Conservation (phyloP, 2,113 vertebrate genomes). For the Sylvia atricapilla region DNA sequence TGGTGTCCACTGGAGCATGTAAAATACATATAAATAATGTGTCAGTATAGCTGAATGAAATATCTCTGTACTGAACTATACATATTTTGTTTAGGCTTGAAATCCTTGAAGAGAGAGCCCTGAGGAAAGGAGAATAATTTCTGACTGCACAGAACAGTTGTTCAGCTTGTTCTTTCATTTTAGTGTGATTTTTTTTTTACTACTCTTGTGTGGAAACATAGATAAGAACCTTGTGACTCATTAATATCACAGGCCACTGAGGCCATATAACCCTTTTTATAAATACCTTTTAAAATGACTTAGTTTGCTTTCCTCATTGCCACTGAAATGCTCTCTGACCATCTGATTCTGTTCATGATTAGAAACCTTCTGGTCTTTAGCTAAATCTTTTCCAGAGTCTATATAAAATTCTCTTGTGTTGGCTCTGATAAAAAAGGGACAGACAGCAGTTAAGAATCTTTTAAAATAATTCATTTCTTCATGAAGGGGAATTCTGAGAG, state of each 20-base stretch:
- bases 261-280: not conserved
- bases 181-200: not conserved
- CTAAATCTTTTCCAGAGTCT: not conserved
- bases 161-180: not conserved
- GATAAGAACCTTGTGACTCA: not conserved
- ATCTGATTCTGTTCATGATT: not conserved
- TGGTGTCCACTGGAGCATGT: constrained; percentile 45
- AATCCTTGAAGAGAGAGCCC: constrained; percentile 21
- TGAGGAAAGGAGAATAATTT: not conserved
- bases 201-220: not conserved
- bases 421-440: not conserved
- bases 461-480: not conserved
- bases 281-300: not conserved
- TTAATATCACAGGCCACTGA: not conserved
- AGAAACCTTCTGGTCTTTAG: not conserved
- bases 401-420: not conserved
- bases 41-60: constrained; percentile 30
- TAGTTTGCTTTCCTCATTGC: not conserved
- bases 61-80: constrained; percentile 11
- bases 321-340: not conserved
- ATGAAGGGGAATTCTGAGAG: not conserved
- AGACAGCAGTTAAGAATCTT: not conserved
- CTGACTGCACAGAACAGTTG: not conserved
- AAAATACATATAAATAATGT: constrained; percentile 56
- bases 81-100: constrained; percentile 22